Percentiles rank a stretch among this genome's conserved stretches.
Evolutionary conservation across 2,888 invertebrate genomes (phyloP).

Genomic region (Gordius sp.): DNA sequence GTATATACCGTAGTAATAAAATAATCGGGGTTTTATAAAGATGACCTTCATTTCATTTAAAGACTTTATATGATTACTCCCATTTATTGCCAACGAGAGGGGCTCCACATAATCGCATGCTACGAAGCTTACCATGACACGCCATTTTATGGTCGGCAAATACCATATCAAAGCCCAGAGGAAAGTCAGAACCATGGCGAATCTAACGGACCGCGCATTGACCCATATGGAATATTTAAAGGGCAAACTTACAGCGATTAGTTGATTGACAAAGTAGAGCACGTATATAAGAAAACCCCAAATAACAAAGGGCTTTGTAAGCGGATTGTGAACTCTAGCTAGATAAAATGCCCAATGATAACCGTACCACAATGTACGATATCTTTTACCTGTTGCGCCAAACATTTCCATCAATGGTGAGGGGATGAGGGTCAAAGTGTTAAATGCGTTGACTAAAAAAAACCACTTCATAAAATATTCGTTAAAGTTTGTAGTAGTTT

Average conservation of each 20-base stretch:
- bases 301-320: neutral
- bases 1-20: neutral
- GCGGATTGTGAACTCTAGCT: neutral
- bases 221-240: neutral
- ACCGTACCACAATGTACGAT: too few species aligned
- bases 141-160: slow-evolving; percentile 1
- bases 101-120: neutral
- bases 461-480: neutral
- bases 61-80: too few species aligned
- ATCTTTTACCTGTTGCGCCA: neutral
- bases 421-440: neutral
- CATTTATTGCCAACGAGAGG: too few species aligned
- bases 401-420: neutral
- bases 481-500: neutral
- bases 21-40: too few species aligned
- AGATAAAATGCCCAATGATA: neutral
- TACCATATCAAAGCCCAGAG: neutral
- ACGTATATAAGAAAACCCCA: neutral
- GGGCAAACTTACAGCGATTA: neutral
- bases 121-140: neutral
- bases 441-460: neutral
- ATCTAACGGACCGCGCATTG: neutral
- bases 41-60: too few species aligned
- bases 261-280: neutral
- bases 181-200: neutral